Percentiles rank a stretch among this genome's conserved stretches.
phyloP scores from a whole-genome alignment of 2,797 vertebrate species.

The Myotis myotis region DNA sequence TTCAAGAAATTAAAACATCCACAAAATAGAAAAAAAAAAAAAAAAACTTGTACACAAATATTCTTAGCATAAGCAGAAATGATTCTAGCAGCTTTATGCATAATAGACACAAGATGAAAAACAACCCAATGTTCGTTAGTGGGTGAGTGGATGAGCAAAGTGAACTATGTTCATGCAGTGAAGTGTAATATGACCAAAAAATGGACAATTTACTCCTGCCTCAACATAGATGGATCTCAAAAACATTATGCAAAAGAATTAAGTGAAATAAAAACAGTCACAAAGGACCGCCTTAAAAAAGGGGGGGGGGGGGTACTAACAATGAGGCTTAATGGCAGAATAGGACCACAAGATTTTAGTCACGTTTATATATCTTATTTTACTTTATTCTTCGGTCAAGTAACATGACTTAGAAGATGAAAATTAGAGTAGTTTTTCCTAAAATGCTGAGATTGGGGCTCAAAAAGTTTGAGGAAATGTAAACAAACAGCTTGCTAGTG shows the following conservation, averaged over 20 bases:
- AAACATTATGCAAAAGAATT: not conserved
- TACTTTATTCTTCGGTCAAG: slow-evolving; percentile 43
- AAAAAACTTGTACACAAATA: not conserved
- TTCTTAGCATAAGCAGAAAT: not conserved
- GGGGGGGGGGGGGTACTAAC: not conserved
- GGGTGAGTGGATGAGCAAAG: not conserved
- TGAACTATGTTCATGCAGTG: not conserved
- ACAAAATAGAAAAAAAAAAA: not conserved
- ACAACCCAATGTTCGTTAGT: not conserved
- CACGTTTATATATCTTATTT: slow-evolving; percentile 1
- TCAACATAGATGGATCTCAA: not conserved
- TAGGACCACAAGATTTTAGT: not conserved
- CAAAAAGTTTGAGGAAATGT: slow-evolving; percentile 46
- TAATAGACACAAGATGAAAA: not conserved
- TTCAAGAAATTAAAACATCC: not conserved
- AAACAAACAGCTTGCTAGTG: slow-evolving; percentile 15
- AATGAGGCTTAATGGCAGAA: not conserved
- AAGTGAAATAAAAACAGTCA: not conserved
- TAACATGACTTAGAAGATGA: not conserved
- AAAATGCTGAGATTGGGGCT: not conserved
- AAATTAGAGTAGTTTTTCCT: slow-evolving; percentile 23
- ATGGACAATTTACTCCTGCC: not conserved
- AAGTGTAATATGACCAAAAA: not conserved
- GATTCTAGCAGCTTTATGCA: not conserved
- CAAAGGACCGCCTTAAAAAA: not conserved